phyloP scores from a whole-genome alignment of 2,113 vertebrate genomes.

The Platycercus adscitus region DNA sequence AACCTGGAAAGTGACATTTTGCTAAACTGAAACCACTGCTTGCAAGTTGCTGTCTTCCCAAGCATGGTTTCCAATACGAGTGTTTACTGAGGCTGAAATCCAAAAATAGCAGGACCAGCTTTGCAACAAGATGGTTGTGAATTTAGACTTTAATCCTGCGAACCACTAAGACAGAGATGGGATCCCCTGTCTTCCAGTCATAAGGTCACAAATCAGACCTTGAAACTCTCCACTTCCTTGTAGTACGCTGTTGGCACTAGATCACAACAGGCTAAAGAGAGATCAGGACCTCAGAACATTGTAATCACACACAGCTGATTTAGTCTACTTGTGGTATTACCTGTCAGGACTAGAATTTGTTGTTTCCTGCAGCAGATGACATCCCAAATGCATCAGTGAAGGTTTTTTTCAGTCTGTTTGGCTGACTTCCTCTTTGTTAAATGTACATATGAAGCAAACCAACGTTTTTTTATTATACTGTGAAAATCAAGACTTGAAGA shows the following conservation, averaged over 20 bases:
- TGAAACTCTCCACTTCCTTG: slow-evolving; percentile 24
- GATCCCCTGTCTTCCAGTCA: neutral
- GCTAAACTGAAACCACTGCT: neutral
- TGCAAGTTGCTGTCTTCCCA: neutral
- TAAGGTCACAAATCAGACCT: slow-evolving; percentile 33
- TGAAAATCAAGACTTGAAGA: neutral
- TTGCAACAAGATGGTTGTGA: neutral
- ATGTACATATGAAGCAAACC: neutral
- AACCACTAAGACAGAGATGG: neutral
- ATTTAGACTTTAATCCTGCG: neutral
- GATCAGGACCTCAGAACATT: neutral
- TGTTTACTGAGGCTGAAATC: neutral
- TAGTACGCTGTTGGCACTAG: neutral
- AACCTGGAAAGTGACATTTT: neutral
- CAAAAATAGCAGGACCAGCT: neutral
- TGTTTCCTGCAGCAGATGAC: neutral
- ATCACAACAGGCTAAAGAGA: neutral
- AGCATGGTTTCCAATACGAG: fast-evolving
- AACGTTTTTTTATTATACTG: neutral
- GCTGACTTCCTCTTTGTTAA: neutral
- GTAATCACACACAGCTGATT: neutral
- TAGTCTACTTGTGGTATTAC: neutral
- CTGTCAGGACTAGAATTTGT: neutral
- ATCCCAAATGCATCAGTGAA: neutral
- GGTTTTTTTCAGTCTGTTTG: neutral